phyloP scores from a whole-genome alignment of 2,113 vertebrate genomes.

The Terrapene triunguis region DNA sequence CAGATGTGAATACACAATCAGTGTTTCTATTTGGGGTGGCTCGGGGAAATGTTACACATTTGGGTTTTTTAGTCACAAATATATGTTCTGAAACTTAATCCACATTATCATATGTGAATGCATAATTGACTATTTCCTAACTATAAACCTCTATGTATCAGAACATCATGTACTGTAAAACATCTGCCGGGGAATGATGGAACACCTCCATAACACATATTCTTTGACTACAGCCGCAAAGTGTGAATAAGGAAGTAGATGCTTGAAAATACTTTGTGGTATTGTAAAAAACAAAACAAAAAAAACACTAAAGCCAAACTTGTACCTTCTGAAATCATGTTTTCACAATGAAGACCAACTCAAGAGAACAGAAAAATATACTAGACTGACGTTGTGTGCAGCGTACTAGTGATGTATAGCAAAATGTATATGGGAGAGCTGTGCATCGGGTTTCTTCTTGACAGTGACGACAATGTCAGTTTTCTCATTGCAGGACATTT shows the following conservation, averaged over 20 bases:
- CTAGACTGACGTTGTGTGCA: neutral
- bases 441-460: conserved; percentile 27
- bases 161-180: neutral
- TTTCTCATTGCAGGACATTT: neutral
- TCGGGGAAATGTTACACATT: neutral
- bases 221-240: neutral
- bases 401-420: conserved; percentile 18
- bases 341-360: neutral
- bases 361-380: neutral
- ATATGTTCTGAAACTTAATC: neutral
- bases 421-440: neutral
- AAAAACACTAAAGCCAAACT: neutral
- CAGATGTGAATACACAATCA: neutral
- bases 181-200: neutral
- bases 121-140: neutral
- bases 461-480: neutral
- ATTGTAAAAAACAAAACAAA: neutral
- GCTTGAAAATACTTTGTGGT: neutral
- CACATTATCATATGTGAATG: neutral
- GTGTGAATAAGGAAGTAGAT: conserved; percentile 38
- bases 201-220: conserved; percentile 19
- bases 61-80: conserved; percentile 35
- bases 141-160: neutral
- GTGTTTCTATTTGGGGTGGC: neutral
- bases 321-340: neutral